Percentiles rank a stretch among this genome's conserved stretches.
phyloP scores from a whole-genome alignment of 2,888 invertebrate species.

The Pocota personata region DNA sequence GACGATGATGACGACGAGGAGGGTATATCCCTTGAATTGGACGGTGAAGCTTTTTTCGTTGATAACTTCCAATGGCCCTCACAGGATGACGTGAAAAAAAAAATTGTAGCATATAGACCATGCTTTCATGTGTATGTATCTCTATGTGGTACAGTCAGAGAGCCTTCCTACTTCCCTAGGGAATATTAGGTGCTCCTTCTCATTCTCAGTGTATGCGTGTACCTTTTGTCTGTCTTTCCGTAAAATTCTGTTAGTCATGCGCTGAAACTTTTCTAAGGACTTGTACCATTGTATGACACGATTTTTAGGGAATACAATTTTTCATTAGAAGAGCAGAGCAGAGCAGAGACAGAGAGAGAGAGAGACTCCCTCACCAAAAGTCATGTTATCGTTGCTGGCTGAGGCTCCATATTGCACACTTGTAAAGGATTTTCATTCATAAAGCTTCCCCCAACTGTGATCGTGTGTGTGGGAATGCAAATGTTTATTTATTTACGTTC shows the following conservation, averaged over 20 bases:
- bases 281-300: slow-evolving; percentile 56
- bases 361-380: slow-evolving; percentile 41
- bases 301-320: slow-evolving; percentile 10
- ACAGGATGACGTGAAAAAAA: slow-evolving; percentile 60
- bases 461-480: slow-evolving; percentile 43
- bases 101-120: slow-evolving; percentile 9
- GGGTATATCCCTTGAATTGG: slow-evolving; percentile 6
- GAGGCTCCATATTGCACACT: slow-evolving; percentile 21
- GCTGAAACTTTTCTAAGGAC: slow-evolving; percentile 22
- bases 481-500: slow-evolving; percentile 74
- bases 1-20: slow-evolving; percentile 15
- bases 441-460: slow-evolving; percentile 58
- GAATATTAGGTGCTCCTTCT: slow-evolving; percentile 26
- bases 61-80: slow-evolving; percentile 71
- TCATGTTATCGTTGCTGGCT: slow-evolving; percentile 36
- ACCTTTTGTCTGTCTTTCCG: slow-evolving; percentile 37
- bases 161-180: slow-evolving; percentile 55
- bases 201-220: slow-evolving; percentile 11
- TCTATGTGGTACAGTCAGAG: slow-evolving; percentile 22
- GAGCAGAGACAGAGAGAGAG: background rate
- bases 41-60: slow-evolving; percentile 66
- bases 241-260: slow-evolving; percentile 43
- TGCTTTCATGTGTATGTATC: background rate
- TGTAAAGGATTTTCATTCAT: slow-evolving; percentile 71
- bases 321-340: background rate